A percentile compares a stretch with the other conserved stretches of the same genome.
phyloP scores from a whole-genome alignment of 1,140 invertebrate species.

The Lepidurus packardi region DNA sequence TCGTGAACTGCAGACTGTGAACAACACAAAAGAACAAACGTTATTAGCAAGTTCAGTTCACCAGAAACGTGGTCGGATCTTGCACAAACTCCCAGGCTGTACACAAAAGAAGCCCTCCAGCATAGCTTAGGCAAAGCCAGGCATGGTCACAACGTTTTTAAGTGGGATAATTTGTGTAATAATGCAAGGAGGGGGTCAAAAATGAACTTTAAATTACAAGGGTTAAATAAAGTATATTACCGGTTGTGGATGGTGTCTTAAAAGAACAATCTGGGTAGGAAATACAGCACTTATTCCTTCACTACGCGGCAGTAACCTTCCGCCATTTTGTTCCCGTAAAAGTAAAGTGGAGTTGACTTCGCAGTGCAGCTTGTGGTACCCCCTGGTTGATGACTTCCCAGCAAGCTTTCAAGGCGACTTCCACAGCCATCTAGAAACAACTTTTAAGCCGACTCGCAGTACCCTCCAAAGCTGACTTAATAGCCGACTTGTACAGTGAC shows the following conservation, averaged over 20 bases:
- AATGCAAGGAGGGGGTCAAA: neutral
- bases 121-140: neutral
- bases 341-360: constrained; percentile 1
- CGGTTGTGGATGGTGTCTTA: neutral
- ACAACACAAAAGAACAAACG: neutral
- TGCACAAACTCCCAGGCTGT: neutral
- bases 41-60: constrained; percentile 10
- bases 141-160: neutral
- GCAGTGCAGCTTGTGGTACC: neutral
- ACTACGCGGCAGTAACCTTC: constrained; percentile 20
- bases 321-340: constrained; percentile 21
- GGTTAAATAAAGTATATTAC: neutral
- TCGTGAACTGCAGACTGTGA: constrained; percentile 18
- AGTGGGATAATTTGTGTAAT: neutral
- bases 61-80: constrained; percentile 12
- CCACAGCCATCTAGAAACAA: no score
- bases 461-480: no score
- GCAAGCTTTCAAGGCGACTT: no score
- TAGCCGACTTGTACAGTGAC: no score
- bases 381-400: no score
- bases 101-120: constrained; percentile 21
- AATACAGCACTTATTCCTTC: constrained; percentile 17
- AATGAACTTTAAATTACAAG: neutral
- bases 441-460: no score
- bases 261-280: constrained; percentile 17